Evolutionary conservation across 2,113 vertebrate genomes (phyloP).

Genomic region (Ailurus styani): DNA sequence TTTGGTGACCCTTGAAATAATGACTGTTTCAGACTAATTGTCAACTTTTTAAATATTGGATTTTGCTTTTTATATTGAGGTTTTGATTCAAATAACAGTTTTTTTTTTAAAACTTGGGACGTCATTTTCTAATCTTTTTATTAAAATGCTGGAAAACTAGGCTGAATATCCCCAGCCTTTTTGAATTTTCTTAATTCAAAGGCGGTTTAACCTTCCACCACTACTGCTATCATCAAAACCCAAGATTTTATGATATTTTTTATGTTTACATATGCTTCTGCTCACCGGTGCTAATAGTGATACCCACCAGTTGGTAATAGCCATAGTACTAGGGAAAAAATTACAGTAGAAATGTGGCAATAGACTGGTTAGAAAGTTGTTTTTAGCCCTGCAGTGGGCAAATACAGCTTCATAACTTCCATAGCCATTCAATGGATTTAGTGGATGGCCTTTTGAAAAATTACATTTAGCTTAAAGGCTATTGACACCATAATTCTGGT

Average conservation of each 20-base stretch:
- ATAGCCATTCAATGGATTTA: constrained; percentile 33
- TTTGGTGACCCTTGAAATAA: constrained; percentile 62
- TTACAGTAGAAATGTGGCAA: constrained; percentile 33
- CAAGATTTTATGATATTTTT: constrained; percentile 68
- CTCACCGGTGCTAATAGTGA: constrained; percentile 82
- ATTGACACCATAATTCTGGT: constrained; percentile 40
- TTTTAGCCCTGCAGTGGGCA: constrained; percentile 46
- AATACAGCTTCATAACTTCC: constrained; percentile 22
- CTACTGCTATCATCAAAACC: constrained; percentile 82
- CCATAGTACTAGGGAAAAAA: constrained; percentile 48
- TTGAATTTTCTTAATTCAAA: constrained; percentile 65
- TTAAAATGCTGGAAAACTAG: constrained; percentile 50
- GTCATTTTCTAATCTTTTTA: constrained; percentile 44
- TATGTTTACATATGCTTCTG: constrained; percentile 72
- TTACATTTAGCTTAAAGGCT: constrained; percentile 19
- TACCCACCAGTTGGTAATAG: constrained; percentile 75
- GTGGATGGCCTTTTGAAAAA: constrained; percentile 53
- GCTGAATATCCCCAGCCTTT: constrained; percentile 59
- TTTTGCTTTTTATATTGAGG: constrained; percentile 45
- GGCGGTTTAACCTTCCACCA: constrained; percentile 87
- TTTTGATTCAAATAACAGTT: constrained; percentile 28
- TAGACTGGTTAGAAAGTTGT: constrained; percentile 37
- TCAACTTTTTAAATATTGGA: constrained; percentile 59
- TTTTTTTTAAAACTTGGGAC: constrained; percentile 47
- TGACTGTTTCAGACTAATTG: constrained; percentile 64